Conservation (phyloP, 2,113 vertebrate genomes). For the Talpa occidentalis region DNA sequence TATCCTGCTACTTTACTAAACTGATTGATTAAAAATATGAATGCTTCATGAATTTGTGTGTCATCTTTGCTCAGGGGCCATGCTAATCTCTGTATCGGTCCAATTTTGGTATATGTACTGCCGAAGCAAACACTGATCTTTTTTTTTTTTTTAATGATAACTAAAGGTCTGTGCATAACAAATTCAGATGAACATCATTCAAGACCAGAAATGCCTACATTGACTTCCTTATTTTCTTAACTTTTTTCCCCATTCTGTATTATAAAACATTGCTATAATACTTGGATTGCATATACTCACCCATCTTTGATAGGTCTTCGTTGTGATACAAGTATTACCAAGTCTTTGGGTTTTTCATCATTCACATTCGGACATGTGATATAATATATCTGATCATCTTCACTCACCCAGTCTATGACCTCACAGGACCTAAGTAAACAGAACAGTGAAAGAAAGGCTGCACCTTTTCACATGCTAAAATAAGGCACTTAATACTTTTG, state of each 20-base stretch:
- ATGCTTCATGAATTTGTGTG: no score
- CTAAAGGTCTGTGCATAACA: neutral
- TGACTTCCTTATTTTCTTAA: neutral
- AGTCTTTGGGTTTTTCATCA: conserved; percentile 82
- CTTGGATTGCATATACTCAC: conserved; percentile 78
- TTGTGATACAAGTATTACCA: conserved; percentile 86
- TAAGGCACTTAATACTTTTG: neutral
- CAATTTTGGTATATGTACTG: no score
- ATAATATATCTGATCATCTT: conserved; percentile 87
- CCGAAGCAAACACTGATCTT: no score
- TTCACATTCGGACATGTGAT: conserved; percentile 78
- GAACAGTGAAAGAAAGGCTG: neutral
- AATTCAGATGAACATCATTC: neutral
- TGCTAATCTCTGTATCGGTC: no score
- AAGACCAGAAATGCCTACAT: neutral
- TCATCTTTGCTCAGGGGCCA: no score
- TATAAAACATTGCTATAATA: neutral
- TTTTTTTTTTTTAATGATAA: neutral
- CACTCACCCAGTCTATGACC: conserved; percentile 79
- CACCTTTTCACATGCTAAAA: neutral
- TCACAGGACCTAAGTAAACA: conserved; percentile 83
- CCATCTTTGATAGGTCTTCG: conserved; percentile 80
- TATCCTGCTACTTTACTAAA: no score
- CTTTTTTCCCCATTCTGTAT: neutral
- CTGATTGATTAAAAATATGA: no score